Percentiles rank a stretch among this genome's conserved stretches.
Conservation (phyloP, 2,797 vertebrate genomes). For the Squalus acanthias region DNA sequence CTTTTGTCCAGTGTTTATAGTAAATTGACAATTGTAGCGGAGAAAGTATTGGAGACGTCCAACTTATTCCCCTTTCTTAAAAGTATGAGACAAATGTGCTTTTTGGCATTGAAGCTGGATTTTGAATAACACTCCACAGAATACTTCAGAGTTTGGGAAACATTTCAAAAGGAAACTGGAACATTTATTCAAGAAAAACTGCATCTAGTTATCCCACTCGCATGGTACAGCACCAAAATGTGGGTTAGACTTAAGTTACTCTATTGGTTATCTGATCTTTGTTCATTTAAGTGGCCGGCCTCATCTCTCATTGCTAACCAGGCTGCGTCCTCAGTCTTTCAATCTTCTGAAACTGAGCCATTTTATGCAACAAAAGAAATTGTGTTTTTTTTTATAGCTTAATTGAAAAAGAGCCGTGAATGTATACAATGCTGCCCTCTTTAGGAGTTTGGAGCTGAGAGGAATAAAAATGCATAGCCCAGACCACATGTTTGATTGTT, state of each 20-base stretch:
- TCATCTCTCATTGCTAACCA: background rate
- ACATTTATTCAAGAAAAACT: background rate
- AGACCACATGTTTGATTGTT: constrained; percentile 29
- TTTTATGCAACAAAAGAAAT: background rate
- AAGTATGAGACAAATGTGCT: background rate
- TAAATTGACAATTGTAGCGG: background rate
- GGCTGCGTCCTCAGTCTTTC: background rate
- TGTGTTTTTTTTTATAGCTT: background rate
- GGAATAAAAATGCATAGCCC: background rate
- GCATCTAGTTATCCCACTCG: background rate
- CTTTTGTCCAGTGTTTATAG: background rate
- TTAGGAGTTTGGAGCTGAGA: constrained; percentile 40
- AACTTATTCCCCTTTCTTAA: background rate
- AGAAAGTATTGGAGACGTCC: background rate
- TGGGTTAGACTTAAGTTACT: background rate
- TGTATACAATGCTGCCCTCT: constrained; percentile 47
- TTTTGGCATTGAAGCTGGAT: background rate
- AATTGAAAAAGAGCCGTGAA: constrained; percentile 38
- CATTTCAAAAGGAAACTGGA: constrained; percentile 8
- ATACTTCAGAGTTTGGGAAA: constrained; percentile 6
- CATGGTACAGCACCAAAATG: background rate
- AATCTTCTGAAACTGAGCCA: constrained; percentile 16
- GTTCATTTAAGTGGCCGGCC: background rate
- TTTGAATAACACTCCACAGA: background rate
- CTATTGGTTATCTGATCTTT: background rate